Evolutionary conservation across 1,140 invertebrate species (phyloP).

Genomic region (Steinernema feltiae): DNA sequence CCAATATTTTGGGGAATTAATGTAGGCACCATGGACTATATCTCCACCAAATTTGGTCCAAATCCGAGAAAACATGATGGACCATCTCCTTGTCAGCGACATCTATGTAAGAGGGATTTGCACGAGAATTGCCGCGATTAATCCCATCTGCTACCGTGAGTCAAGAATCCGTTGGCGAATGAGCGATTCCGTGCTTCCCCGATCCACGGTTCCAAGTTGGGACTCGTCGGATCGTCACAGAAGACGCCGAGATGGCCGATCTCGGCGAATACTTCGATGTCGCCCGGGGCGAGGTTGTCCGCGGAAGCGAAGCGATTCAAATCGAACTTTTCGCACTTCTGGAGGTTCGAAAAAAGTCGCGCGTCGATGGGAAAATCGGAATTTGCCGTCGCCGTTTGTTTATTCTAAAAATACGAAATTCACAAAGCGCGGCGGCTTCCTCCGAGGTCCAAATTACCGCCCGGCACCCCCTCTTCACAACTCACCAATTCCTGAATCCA

Average conservation of each 20-base stretch:
- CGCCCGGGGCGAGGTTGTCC: background rate
- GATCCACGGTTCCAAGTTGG: background rate
- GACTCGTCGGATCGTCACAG: background rate
- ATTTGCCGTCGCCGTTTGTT: background rate
- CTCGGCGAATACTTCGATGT: background rate
- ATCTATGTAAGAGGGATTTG: background rate
- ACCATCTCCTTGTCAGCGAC: too few species aligned
- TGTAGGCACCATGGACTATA: too few species aligned
- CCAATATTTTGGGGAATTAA: too few species aligned
- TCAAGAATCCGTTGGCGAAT: background rate
- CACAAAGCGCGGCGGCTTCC: background rate
- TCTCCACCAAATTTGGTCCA: too few species aligned
- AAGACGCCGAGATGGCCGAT: background rate
- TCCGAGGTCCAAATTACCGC: background rate
- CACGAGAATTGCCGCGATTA: background rate
- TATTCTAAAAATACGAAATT: background rate
- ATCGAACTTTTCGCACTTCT: background rate
- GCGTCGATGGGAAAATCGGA: background rate
- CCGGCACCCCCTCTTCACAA: background rate
- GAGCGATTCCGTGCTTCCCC: background rate
- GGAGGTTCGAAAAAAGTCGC: background rate
- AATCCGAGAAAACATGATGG: too few species aligned
- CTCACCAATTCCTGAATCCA: background rate
- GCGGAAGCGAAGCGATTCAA: background rate
- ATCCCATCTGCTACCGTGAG: background rate